Evolutionary conservation across 2,888 invertebrate species (phyloP), one percentile per base, ranked within the genome.

Genomic region (Gisinianus flammeolus): DNA sequence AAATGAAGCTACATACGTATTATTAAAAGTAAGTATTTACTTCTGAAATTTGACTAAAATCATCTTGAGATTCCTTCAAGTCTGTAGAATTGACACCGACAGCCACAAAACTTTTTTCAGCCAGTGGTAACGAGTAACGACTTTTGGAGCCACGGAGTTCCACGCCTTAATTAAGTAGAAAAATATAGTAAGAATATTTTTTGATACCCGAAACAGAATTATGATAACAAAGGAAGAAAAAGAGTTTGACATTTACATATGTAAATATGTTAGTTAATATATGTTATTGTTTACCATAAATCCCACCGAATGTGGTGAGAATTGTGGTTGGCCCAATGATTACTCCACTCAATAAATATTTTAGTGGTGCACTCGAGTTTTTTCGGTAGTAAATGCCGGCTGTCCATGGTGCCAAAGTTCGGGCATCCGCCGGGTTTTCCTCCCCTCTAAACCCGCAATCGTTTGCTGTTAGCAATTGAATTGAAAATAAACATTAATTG

Each of bases 91-190:
- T 22, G 26, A 35, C 6, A 5, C 69, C 69, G 26, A 24, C 69
- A n/a, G 44, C 28, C 10, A 69, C 44, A 31, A 69, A 33, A 69
- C 69, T 69, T 30, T 69, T 31, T 69, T 69, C 69, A 6, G 69
- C 33, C 6, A 35, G 4, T 31, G 69, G 69, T 19, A 69, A 22
- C 12, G 44, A 16, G 35, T 69, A 69, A 16, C 35, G 3, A n/a
- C n/a, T 24, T 24, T 69, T 69, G 35, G 69, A 31, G n/a, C 69
- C 69, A 31, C 69, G 19, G n/a, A 24, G 69, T 19, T 31, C 6
- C 8, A 35, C 69, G 4, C n/a, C n/a, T n/a, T n/a, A n/a, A n/a
- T n/a, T n/a, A n/a, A n/a, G n/a, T n/a, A n/a, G n/a, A n/a, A n/a
- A n/a, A n/a, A n/a, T n/a, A n/a, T n/a, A n/a, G n/a, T n/a, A n/a